Conservation (phyloP, 1,140 invertebrate genomes). For the Gyrodactylus salaris region DNA sequence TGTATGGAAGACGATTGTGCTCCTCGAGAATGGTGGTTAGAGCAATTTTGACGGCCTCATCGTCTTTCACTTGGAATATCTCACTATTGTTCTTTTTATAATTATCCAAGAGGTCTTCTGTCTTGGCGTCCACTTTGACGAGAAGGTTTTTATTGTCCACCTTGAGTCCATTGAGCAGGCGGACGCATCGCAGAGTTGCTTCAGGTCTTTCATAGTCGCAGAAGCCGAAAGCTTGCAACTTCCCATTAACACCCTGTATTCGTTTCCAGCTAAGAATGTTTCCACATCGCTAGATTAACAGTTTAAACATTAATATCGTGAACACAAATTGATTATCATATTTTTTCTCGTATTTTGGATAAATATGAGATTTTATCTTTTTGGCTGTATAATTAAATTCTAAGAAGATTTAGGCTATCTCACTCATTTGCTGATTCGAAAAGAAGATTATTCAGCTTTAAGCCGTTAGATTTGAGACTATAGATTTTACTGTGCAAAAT, state of each 20-base stretch:
- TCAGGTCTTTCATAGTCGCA: slow-evolving; percentile 78
- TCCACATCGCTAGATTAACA: slow-evolving; percentile 30
- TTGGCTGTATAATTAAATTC: background rate
- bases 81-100: slow-evolving; percentile 27
- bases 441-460: too few relatives aligned
- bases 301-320: background rate
- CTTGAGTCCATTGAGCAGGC: slow-evolving; percentile 62
- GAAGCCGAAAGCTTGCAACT: slow-evolving; percentile 55
- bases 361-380: too few relatives aligned
- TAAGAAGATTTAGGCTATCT: too few relatives aligned
- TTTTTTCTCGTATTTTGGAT: too few relatives aligned
- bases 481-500: too few relatives aligned
- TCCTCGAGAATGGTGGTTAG: background rate
- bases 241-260: slow-evolving; percentile 41
- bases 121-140: slow-evolving; percentile 88
- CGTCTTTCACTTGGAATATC: background rate
- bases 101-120: slow-evolving; percentile 58
- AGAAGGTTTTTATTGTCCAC: slow-evolving; percentile 67
- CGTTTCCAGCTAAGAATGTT: slow-evolving; percentile 78
- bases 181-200: slow-evolving; percentile 58
- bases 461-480: too few relatives aligned
- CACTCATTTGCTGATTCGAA: too few relatives aligned
- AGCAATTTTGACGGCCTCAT: background rate
- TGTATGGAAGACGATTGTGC: background rate
- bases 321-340: background rate